Evolutionary conservation across 2,888 invertebrate species (phyloP).

Genomic region (Drosophila kanekoi): DNA sequence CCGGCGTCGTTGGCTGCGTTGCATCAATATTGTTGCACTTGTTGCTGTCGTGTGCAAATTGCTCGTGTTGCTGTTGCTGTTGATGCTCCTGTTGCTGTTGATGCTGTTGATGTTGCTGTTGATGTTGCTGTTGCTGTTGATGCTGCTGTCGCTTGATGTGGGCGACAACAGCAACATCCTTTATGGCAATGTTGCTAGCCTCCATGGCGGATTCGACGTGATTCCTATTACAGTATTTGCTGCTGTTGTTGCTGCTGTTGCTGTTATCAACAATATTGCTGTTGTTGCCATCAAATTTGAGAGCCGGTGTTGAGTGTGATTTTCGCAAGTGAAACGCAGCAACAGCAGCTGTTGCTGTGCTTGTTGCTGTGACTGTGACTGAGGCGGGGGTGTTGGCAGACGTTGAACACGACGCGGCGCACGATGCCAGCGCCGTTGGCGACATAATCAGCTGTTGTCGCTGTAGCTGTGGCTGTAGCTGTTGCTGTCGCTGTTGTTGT

Average conservation of each 20-base stretch:
- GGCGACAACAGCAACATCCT: slow-evolving; percentile 46
- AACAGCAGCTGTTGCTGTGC: slow-evolving; percentile 2
- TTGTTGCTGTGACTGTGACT: slow-evolving; percentile 18
- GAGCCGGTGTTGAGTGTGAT: slow-evolving; percentile 73
- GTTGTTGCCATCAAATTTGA: slow-evolving; percentile 44
- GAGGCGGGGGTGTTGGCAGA: slow-evolving; percentile 35
- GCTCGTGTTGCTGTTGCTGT: slow-evolving; percentile 41
- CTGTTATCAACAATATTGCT: slow-evolving; percentile 17
- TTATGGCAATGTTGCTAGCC: slow-evolving; percentile 43
- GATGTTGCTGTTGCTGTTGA: slow-evolving; percentile 7
- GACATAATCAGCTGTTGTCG: slow-evolving; percentile 67
- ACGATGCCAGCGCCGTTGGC: slow-evolving; percentile 49
- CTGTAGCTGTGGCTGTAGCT: slow-evolving; percentile 17
- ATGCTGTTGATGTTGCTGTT: slow-evolving; percentile 3
- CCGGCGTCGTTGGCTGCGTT: slow-evolving; percentile 56
- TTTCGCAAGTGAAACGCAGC: slow-evolving; percentile 58
- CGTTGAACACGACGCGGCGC: slow-evolving; percentile 32
- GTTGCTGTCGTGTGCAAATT: slow-evolving; percentile 37
- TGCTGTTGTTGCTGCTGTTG: slow-evolving; percentile 33
- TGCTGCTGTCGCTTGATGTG: slow-evolving; percentile 49
- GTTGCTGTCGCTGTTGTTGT: slow-evolving; percentile 25
- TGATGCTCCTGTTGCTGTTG: background rate
- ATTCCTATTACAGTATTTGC: slow-evolving; percentile 21
- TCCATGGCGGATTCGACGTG: slow-evolving; percentile 39
- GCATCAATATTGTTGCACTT: slow-evolving; percentile 28